Evolutionary conservation across 2,797 vertebrate genomes (phyloP), one percentile per base, ranked within the genome.

Genomic region (Coracias cyanogaster): DNA sequence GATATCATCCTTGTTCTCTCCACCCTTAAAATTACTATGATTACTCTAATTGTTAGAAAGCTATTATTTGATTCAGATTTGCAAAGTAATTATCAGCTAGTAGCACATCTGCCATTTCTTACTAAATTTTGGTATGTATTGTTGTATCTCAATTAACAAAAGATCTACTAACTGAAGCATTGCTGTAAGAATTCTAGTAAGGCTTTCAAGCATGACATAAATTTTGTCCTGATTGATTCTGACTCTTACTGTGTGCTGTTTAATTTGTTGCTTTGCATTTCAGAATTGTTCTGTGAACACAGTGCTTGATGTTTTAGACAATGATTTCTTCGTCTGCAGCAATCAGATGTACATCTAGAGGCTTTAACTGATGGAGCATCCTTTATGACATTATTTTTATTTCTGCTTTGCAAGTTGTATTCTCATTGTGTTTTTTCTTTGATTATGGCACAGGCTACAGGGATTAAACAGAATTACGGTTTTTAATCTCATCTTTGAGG

Each of bases 21-120:
- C 97, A 97, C 96, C 97, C 97, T 98, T 98, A 96, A 98, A 98
- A 98, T 98, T 98, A 98, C 97, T 98, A 86, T 98, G 98, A 98
- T 98, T 98, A 97, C 96, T 97, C 91, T 97, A 97, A 98, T 98
- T 95, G 98, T 97, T 98, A 98, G 97, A 97, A 97, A 97, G 95
- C 84, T 96, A 98, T 98, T 97, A 97, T 98, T 98, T 97, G 96
- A 98, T 97, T 97, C 97, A 96, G 93, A 96, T 96, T 98, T 96
- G 95, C 93, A 90, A 95, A 97, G 86, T 97, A 98, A 98, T 98
- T 98, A 98, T 85, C 91, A 97, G 92, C 87, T 57, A 91, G 83
- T 92, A 97, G 94, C 92, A 97, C 96, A 98, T 96, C 95, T 98
- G 97, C 97, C 94, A 97, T 97, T 97, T 98, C 95, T 96, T 96